phyloP scores from a whole-genome alignment of 2,797 vertebrate species.

The Malurus splendens region DNA sequence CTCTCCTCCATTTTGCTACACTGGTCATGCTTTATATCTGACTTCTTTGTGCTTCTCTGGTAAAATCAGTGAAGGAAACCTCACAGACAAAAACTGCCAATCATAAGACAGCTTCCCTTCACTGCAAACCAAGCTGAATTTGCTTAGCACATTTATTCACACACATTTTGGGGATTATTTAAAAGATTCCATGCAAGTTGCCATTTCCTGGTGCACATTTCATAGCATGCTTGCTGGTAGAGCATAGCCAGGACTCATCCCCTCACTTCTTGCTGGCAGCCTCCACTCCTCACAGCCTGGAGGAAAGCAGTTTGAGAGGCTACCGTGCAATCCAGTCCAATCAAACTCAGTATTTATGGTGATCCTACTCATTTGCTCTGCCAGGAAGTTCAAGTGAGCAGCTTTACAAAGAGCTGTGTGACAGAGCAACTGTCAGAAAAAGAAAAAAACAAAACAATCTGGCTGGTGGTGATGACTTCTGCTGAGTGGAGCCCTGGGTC shows the following conservation, averaged over 20 bases:
- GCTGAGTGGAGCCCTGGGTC: neutral
- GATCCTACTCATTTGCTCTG: neutral
- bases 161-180: neutral
- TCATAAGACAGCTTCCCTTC: neutral
- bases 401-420: neutral
- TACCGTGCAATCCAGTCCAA: neutral
- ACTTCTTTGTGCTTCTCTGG: neutral
- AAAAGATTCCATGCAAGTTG: neutral
- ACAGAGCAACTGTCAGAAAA: neutral
- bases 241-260: neutral
- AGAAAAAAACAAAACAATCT: neutral
- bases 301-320: neutral
- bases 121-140: neutral
- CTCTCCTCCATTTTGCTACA: neutral
- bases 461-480: neutral
- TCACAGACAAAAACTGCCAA: neutral
- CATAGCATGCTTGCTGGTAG: fast-evolving
- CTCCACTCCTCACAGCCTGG: neutral
- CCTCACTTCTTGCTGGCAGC: neutral
- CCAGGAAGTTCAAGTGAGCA: neutral
- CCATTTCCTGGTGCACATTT: neutral
- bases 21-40: neutral
- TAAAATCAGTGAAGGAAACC: neutral
- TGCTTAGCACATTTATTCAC: neutral
- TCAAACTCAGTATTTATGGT: neutral